phyloP scores from a whole-genome alignment of 2,113 vertebrate species.

The Neolamprologus toae region DNA sequence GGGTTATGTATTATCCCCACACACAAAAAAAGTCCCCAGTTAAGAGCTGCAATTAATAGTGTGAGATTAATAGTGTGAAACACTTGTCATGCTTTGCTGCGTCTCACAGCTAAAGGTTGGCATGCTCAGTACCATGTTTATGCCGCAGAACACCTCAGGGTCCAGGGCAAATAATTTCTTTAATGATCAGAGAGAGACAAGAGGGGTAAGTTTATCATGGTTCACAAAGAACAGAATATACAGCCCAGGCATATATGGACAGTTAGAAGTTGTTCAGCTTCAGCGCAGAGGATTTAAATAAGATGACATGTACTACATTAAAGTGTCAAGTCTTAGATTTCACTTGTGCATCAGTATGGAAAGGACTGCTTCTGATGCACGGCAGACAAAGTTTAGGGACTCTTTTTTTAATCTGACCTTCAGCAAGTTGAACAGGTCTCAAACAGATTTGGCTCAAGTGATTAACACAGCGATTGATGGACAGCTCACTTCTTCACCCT shows the following conservation, averaged over 20 bases:
- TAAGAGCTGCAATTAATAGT: constrained; percentile 49
- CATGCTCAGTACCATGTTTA: constrained; percentile 70
- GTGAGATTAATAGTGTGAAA: constrained; percentile 58
- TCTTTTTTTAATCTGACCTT: neutral
- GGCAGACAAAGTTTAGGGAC: neutral
- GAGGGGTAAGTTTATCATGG: constrained; percentile 40
- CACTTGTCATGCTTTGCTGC: constrained; percentile 59
- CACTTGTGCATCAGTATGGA: neutral
- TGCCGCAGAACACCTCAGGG: constrained; percentile 67
- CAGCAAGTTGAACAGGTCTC: neutral
- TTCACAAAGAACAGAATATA: constrained; percentile 16
- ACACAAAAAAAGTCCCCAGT: constrained; percentile 9
- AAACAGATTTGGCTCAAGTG: neutral
- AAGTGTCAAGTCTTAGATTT: neutral
- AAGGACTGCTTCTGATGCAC: neutral
- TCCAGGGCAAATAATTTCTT: constrained; percentile 75
- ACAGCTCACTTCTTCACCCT: neutral
- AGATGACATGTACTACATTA: neutral
- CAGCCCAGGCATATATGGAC: neutral
- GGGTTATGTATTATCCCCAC: constrained; percentile 5
- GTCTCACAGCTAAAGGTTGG: constrained; percentile 41
- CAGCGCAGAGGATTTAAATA: neutral
- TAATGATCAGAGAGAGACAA: constrained; percentile 60
- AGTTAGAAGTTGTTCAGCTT: neutral
- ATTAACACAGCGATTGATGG: neutral